phyloP scores from a whole-genome alignment of 2,113 vertebrate species.

The Neolamprologus caudopunctatus region DNA sequence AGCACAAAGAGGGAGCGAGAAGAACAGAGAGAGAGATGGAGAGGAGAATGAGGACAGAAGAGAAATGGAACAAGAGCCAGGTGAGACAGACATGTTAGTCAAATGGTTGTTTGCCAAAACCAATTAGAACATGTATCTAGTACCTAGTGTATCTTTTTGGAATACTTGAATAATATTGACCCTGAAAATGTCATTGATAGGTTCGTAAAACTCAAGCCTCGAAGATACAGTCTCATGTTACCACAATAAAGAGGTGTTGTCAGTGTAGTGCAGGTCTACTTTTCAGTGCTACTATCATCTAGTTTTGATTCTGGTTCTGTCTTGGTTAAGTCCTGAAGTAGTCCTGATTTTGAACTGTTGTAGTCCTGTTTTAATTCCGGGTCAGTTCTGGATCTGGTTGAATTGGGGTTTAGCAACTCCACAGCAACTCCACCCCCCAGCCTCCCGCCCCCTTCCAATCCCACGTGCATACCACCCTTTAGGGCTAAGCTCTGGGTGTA shows the following conservation, averaged over 20 bases:
- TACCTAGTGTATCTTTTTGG: not conserved
- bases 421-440: not conserved
- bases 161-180: not conserved
- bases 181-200: not conserved
- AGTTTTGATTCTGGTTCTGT: not conserved
- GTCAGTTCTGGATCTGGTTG: not conserved
- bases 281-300: not conserved
- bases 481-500: not conserved
- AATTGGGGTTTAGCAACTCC: not conserved
- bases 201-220: fast-evolving
- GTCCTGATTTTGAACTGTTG: not conserved
- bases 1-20: not conserved
- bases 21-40: not conserved
- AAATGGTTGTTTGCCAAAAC: not conserved
- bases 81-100: not conserved
- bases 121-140: not conserved
- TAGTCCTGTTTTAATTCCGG: not conserved
- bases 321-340: not conserved
- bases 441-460: not conserved
- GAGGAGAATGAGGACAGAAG: not conserved
- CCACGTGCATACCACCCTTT: not conserved
- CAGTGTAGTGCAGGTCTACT: not conserved
- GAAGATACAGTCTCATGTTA: not conserved
- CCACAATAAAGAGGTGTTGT: not conserved
- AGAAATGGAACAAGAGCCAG: not conserved